Percentiles rank a stretch among this genome's conserved stretches.
phyloP scores from a whole-genome alignment of 2,888 invertebrate genomes.

The Dioctria linearis region DNA sequence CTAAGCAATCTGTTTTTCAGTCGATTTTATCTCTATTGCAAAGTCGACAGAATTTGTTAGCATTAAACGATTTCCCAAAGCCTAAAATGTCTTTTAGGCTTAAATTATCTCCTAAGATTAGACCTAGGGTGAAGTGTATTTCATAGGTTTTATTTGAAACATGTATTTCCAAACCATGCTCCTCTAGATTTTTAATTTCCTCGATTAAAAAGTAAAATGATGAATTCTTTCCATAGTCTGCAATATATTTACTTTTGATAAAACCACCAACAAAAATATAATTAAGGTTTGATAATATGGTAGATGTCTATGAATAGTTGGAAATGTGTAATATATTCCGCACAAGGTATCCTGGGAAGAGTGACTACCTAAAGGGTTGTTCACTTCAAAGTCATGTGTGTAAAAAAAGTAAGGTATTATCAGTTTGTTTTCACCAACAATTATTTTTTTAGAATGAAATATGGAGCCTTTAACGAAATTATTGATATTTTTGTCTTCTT shows the following conservation, averaged over 20 bases:
- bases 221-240: conserved; percentile 9
- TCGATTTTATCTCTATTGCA: too few species aligned
- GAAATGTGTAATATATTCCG: conserved; percentile 7
- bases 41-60: too few species aligned
- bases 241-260: conserved; percentile 2
- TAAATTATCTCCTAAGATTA: conserved; percentile 10
- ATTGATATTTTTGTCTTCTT: background rate
- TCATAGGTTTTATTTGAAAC: background rate
- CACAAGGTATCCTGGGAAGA: background rate
- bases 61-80: background rate
- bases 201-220: conserved; percentile 12
- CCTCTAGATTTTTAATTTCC: conserved; percentile 2
- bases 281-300: background rate
- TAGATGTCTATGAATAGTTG: background rate
- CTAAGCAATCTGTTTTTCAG: too few species aligned
- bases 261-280: conserved; percentile 9
- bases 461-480: background rate
- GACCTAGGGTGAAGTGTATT: background rate
- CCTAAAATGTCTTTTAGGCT: background rate
- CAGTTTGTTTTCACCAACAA: too few species aligned
- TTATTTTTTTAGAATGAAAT: background rate
- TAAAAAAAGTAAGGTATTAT: too few species aligned
- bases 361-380: conserved; percentile 14
- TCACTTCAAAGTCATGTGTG: conserved; percentile 10
- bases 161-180: background rate